Percentiles rank a stretch among this genome's conserved stretches.
phyloP scores from a whole-genome alignment of 1,140 invertebrate species.

The Lordiphosa collinella region DNA sequence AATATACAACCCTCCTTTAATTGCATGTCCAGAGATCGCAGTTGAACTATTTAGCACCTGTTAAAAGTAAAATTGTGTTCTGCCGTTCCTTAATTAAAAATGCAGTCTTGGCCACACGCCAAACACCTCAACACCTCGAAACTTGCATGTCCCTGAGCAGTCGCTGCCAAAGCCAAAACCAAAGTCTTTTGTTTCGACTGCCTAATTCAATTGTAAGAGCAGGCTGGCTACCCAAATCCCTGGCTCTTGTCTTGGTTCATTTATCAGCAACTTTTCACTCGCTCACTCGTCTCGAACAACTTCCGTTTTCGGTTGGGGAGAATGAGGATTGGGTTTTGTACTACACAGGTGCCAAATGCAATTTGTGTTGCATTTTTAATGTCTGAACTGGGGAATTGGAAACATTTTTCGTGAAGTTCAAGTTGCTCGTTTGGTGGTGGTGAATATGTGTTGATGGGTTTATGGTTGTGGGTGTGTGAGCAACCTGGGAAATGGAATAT shows the following conservation, averaged over 20 bases:
- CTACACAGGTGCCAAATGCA: slow-evolving; percentile 66
- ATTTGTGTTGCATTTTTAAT: slow-evolving; percentile 76
- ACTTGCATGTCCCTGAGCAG: slow-evolving; percentile 37
- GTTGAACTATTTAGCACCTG: slow-evolving; percentile 64
- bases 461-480: background rate
- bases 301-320: slow-evolving; percentile 1
- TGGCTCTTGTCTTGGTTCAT: slow-evolving; percentile 38
- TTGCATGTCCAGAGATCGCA: slow-evolving; percentile 42
- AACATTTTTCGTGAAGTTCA: slow-evolving; percentile 44
- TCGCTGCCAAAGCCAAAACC: too few species aligned
- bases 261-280: slow-evolving; percentile 67
- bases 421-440: slow-evolving; percentile 32
- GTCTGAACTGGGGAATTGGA: slow-evolving; percentile 25
- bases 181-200: slow-evolving; percentile 43
- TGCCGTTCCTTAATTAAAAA: slow-evolving; percentile 46
- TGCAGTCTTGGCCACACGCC: slow-evolving; percentile 48
- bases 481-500: too few species aligned
- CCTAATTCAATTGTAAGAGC: slow-evolving; percentile 64
- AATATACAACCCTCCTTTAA: slow-evolving; percentile 7
- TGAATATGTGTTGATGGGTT: background rate
- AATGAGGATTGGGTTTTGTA: slow-evolving; percentile 2
- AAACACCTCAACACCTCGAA: slow-evolving; percentile 27
- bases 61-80: slow-evolving; percentile 61
- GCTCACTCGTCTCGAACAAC: slow-evolving; percentile 47
- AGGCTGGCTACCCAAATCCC: slow-evolving; percentile 7